phyloP scores from a whole-genome alignment of 2,797 vertebrate species.

The Phoebastria nigripes region DNA sequence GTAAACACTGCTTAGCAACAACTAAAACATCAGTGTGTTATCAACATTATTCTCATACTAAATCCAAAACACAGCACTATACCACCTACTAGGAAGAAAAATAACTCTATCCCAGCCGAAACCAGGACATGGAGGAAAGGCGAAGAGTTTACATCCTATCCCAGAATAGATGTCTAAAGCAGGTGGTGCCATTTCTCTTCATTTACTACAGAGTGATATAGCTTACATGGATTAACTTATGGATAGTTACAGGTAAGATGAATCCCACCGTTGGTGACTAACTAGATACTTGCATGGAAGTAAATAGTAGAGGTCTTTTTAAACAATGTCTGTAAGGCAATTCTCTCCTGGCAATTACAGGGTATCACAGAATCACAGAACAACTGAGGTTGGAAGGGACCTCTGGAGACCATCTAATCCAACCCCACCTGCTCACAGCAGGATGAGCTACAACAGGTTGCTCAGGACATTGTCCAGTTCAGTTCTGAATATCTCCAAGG shows the following conservation, averaged over 20 bases:
- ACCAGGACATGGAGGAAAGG: background rate
- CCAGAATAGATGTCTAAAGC: background rate
- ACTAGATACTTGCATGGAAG: background rate
- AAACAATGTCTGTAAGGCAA: background rate
- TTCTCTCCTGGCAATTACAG: background rate
- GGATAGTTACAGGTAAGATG: background rate
- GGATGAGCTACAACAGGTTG: background rate
- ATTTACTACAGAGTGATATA: background rate
- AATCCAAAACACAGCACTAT: too few species aligned
- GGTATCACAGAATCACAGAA: background rate
- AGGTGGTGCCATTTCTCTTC: background rate
- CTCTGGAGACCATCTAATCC: background rate
- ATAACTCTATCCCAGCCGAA: too few species aligned
- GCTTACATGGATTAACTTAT: background rate
- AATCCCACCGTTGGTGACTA: background rate
- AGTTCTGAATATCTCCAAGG: background rate
- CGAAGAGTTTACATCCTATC: background rate
- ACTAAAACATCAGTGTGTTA: too few species aligned
- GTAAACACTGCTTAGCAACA: too few species aligned
- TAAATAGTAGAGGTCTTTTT: background rate
- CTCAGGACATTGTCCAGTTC: background rate
- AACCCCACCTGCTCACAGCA: background rate
- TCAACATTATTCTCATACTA: too few species aligned
- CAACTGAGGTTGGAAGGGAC: too few species aligned
- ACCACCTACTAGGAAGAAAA: too few species aligned